Evolutionary conservation across 64 coral and sea anemone genomes (phyloP), one percentile per base, ranked within the genome.

Genomic region (Montipora capricornis): DNA sequence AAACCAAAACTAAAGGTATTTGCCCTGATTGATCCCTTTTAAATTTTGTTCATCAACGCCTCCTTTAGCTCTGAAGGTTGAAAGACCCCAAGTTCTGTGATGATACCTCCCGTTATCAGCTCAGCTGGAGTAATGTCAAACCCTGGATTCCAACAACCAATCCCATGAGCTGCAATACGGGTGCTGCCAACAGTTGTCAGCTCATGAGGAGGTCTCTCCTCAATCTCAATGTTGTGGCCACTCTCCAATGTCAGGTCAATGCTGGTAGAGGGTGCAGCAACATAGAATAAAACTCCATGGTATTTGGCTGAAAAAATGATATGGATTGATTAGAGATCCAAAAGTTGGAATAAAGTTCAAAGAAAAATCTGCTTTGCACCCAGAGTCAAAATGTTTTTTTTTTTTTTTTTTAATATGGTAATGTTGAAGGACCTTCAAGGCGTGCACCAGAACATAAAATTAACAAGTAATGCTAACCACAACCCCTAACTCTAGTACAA

Each of bases 61-160:
- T 79, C 84, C 74, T 96, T 83, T 8, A 99, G 79, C 77, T 99
- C 89, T 80, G 76, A 50, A 11, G 98, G 95, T 80, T 84, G 83
- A 24, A 96, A 99, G 16, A 96, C 95, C 19, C 98, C 98, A 91
- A 49, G n/a, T 82, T 99, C 98, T 26, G 98, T 99, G 48, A 96
- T 85, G 88, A 99, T 99, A n/a, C 97, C 97, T 15, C 98, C 98
- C 24, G 98, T 94, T 70, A 99, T 99, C 64, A 99, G 75, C 4
- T 94, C 89, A 51, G 98, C 95, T 70, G 89, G 95, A 46, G 98
- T 99, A 4, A 99, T 80, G 58, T 99, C 98, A 96, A 99, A 99
- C 47, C 95, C 98, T 61, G 98, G 98, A 87, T 99, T 99, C 98
- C 98, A 99, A 51, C 92, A 94, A 26, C 48, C 80, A 69, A 99